These are phyloP conservation scores for Tachina lurida DNA, from an alignment of 2,888 invertebrate species.

Conservation along the genomic window DNA sequence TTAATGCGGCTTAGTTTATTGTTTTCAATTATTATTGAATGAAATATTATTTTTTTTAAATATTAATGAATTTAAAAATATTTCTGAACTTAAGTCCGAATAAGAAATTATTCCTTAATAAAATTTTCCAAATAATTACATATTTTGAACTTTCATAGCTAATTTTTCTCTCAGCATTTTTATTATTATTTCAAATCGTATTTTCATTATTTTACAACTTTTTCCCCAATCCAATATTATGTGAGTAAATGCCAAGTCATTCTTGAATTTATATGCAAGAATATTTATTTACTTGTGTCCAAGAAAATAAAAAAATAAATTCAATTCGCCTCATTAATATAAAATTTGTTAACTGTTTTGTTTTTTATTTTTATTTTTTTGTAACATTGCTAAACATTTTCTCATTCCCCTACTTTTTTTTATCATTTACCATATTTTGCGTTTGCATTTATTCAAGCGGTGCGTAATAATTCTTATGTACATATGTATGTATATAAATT, in stretches of 20 bases:
- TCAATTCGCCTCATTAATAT: constrained; percentile 66
- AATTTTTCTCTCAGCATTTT: no score
- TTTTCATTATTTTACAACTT: background rate
- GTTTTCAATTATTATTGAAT: no score
- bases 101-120: no score
- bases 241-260: background rate
- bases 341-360: constrained; percentile 40
- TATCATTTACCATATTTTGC: background rate
- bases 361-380: constrained; percentile 23
- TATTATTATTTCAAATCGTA: background rate
- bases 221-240: constrained; percentile 31
- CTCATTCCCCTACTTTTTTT: background rate
- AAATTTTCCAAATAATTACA: no score
- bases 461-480: constrained; percentile 35
- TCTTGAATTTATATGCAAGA: constrained; percentile 27
- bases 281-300: constrained; percentile 42
- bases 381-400: background rate
- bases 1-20: no score
- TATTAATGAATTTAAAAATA: no score
- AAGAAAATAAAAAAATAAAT: constrained; percentile 39
- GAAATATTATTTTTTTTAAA: no score
- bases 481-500: background rate
- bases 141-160: no score
- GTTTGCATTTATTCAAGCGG: constrained; percentile 36
- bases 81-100: no score